Percentiles rank a stretch among this genome's conserved stretches.
Evolutionary conservation across 2,888 invertebrate genomes (phyloP).

Genomic region (Cataglyphis livida): DNA sequence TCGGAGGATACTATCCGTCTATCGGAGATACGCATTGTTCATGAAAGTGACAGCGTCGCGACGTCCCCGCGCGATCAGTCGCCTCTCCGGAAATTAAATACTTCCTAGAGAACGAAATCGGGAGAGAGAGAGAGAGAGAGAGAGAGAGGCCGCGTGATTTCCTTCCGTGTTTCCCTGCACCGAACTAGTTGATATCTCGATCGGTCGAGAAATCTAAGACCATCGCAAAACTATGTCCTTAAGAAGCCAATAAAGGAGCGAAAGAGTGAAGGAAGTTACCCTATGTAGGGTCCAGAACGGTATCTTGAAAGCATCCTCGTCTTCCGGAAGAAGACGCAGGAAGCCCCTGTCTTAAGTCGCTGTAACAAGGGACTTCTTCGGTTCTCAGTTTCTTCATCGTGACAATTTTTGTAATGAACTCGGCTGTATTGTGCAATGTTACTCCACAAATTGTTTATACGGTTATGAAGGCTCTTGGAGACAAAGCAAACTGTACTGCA

Average conservation of each 20-base stretch:
- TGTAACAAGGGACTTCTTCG: not conserved
- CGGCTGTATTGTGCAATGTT: not conserved
- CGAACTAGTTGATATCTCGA: constrained; percentile 20
- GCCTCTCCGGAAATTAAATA: constrained; percentile 80
- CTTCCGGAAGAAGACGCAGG: constrained; percentile 6
- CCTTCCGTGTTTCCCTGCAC: constrained; percentile 34
- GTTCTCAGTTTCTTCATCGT: not conserved
- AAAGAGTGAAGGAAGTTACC: constrained; percentile 2
- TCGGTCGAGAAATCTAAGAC: constrained; percentile 11
- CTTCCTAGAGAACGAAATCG: constrained; percentile 67
- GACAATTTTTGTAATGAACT: constrained; percentile 20
- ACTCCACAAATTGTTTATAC: not conserved
- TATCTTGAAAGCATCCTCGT: not conserved
- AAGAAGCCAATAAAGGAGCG: constrained; percentile 30
- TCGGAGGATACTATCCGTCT: constrained; percentile 66
- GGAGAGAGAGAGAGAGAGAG: constrained; percentile 6
- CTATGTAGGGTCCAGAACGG: not conserved
- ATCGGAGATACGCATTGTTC: constrained; percentile 65
- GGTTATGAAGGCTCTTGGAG: not conserved
- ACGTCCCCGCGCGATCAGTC: constrained; percentile 43
- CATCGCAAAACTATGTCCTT: constrained; percentile 17
- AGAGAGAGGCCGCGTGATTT: constrained; percentile 13
- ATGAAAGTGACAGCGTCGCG: constrained; percentile 71
- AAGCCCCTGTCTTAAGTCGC: constrained; percentile 14
- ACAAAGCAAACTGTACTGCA: not conserved